phyloP scores from a whole-genome alignment of 2,888 invertebrate species.

The Drosophila pullipes region DNA sequence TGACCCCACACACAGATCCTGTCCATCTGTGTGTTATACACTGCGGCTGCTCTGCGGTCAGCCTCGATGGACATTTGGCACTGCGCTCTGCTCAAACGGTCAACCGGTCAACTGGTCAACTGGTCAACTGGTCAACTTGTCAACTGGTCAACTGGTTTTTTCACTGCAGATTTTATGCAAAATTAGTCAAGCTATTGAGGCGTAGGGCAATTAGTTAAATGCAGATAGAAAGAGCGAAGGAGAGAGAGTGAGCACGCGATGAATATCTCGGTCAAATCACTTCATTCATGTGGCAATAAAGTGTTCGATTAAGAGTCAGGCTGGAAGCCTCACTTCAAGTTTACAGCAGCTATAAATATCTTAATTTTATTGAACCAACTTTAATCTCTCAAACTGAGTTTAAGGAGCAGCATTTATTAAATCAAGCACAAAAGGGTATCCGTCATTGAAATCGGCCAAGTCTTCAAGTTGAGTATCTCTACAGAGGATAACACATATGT shows the following conservation, averaged over 20 bases:
- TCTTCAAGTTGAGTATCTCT: neutral
- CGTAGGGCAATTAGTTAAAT: slow-evolving; percentile 61
- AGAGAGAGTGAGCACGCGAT: slow-evolving; percentile 20
- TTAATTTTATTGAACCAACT: neutral
- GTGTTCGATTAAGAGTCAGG: neutral
- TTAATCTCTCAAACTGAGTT: neutral
- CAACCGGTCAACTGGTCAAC: slow-evolving; percentile 24
- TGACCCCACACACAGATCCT: slow-evolving; percentile 42
- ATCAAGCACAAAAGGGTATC: neutral
- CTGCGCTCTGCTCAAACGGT: slow-evolving; percentile 32
- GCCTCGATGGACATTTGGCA: slow-evolving; percentile 45
- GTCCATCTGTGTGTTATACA: slow-evolving; percentile 19
- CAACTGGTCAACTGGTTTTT: slow-evolving; percentile 27
- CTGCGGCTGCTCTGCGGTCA: slow-evolving; percentile 56
- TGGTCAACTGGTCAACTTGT: slow-evolving; percentile 13
- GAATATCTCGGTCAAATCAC: slow-evolving; percentile 43
- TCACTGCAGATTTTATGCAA: slow-evolving; percentile 69
- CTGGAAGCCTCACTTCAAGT: neutral
- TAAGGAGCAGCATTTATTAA: neutral
- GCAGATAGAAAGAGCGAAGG: slow-evolving; percentile 12
- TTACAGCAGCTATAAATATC: neutral
- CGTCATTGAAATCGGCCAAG: neutral
- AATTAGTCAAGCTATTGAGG: slow-evolving; percentile 66
- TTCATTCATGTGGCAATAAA: slow-evolving; percentile 30
- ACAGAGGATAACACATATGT: slow-evolving; percentile 5